Conservation (phyloP, 2,888 invertebrate species). For the Hemistola chrysoprasaria region DNA sequence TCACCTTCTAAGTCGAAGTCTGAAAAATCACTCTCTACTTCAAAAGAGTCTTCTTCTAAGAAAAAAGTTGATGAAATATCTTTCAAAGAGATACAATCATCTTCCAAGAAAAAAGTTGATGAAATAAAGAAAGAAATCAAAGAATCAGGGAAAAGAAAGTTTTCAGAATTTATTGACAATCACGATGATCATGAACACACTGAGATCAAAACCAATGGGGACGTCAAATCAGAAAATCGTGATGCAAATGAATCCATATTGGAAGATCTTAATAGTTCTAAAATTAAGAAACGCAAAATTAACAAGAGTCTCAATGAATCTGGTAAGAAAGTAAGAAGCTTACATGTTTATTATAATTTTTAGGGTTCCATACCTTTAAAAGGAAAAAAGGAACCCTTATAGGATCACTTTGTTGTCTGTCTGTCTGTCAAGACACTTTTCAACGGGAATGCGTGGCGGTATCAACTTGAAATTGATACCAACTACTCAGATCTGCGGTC, state of each 20-base stretch:
- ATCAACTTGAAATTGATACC: no score
- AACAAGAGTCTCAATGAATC: slow-evolving; percentile 66
- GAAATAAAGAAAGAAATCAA: slow-evolving; percentile 36
- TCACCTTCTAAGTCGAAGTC: not conserved
- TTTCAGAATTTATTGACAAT: slow-evolving; percentile 52
- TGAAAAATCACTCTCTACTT: slow-evolving; percentile 13
- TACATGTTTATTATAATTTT: no score
- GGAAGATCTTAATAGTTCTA: slow-evolving; percentile 26
- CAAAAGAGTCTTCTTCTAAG: slow-evolving; percentile 19
- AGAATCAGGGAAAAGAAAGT: slow-evolving; percentile 48
- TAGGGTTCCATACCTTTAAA: no score
- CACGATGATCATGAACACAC: slow-evolving; percentile 13
- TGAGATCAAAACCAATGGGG: slow-evolving; percentile 17
- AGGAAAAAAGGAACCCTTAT: no score
- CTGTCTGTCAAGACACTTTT: no score
- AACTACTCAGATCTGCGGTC: no score
- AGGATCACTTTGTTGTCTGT: no score
- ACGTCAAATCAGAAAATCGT: slow-evolving; percentile 14
- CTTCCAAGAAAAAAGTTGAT: slow-evolving; percentile 22
- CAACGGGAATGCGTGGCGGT: no score
- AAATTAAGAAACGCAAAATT: slow-evolving; percentile 38
- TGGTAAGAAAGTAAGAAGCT: slow-evolving; percentile 38
- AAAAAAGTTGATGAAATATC: no score
- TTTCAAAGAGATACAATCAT: no score
- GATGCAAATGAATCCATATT: slow-evolving; percentile 27